phyloP scores from a whole-genome alignment of 2,888 invertebrate genomes.

The Chrysolina oricalcia region DNA sequence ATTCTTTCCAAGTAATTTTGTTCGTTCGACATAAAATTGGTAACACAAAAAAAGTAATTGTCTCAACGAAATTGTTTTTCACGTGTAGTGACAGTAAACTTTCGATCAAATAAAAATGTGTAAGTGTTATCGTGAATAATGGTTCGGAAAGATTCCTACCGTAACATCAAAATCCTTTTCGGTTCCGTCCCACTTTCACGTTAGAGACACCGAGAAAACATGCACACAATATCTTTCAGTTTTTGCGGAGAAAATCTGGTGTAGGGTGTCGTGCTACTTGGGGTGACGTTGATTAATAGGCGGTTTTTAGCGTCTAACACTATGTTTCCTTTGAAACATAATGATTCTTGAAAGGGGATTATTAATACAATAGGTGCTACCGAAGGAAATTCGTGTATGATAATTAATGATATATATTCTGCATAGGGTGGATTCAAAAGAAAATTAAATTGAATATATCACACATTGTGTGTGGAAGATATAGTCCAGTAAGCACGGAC shows the following conservation, averaged over 20 bases:
- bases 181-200: background rate
- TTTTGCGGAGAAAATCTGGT: constrained; percentile 20
- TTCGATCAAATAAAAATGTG: too few relatives aligned
- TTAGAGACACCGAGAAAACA: background rate
- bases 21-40: too few relatives aligned
- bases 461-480: background rate
- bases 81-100: too few relatives aligned
- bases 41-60: too few relatives aligned
- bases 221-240: constrained; percentile 22
- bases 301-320: background rate
- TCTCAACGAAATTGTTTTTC: too few relatives aligned
- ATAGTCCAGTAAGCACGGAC: background rate
- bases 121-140: background rate
- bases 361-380: constrained; percentile 4
- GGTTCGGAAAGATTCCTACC: background rate
- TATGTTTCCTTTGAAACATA: constrained; percentile 15
- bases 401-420: background rate
- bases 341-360: constrained; percentile 8
- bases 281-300: constrained; percentile 11
- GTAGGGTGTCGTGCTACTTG: constrained; percentile 1
- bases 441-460: constrained; percentile 19
- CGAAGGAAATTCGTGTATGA: background rate
- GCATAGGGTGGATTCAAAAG: background rate
- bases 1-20: too few relatives aligned
- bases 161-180: background rate